Base-by-base conservation (phyloP, 2,888 invertebrate species). In the Patella depressa region DNA sequence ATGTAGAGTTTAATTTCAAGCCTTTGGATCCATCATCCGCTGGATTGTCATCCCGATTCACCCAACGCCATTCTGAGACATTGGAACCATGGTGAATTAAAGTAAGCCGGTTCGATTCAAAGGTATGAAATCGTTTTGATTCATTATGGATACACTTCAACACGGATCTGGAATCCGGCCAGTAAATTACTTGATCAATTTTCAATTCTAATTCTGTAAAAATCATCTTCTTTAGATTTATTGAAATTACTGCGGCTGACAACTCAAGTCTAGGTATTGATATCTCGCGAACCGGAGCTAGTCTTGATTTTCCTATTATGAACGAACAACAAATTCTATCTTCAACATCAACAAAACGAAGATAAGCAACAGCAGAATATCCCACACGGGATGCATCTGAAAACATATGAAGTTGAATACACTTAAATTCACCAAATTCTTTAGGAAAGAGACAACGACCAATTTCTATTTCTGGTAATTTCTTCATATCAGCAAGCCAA, bases 21-120 rank as follows among this genome's bases (percentile, higher is more conserved):
- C 59, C 59, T 19, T 59, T 59, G n/a, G 59, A 59, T n/a, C 59
- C 59, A 59, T n/a, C 59, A 59, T 59, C 59, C 17, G 59, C 59
- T 17, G 59, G 59, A 19, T 59, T 59, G 15, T 59, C 59, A n/a
- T 59, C 59, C 2, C 59, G 17, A 59, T 59, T 59, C 19, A 59
- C 59, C 59, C 59, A 59, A n/a, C 59, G 17, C 59, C 59, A 59
- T 59, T 59, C 59, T 59, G 59, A 59, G 17, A 15, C 59, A 59
- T 2, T 17, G 9, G 59, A 59, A 9, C n/a, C 17, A 59, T 17
- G n/a, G 19, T 59, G 59, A 7, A 59, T 59, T 3, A 59, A 59
- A 59, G 59, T 59, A 59, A 59, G 59, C 5, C 59, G 19, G 19
- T 59, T 59, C 9, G 59, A 59, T 19, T 59, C 59, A 59, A 59